Percentiles rank a stretch among this genome's conserved stretches.
These are phyloP conservation scores for Pectinophora gossypiella DNA, from an alignment of 1,140 invertebrate species.

Conservation along the genomic window DNA sequence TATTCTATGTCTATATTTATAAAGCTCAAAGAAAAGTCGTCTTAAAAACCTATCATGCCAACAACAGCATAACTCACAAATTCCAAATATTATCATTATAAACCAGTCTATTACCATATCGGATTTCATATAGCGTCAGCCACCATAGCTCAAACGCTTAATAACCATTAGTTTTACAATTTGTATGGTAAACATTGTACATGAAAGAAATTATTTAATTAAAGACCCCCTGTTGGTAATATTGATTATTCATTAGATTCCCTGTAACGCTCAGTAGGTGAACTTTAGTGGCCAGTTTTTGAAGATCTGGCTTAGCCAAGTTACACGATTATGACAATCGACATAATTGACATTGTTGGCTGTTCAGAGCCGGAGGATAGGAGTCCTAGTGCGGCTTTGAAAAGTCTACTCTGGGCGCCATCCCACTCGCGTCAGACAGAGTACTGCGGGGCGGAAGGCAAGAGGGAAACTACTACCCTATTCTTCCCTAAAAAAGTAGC, in stretches of 20 bases:
- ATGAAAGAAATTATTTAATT: slow-evolving; percentile 1
- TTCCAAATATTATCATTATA: too few relatives aligned
- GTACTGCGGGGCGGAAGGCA: too few relatives aligned
- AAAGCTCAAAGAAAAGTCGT: too few relatives aligned
- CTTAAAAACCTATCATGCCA: too few relatives aligned
- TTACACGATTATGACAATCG: not conserved
- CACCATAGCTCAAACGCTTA: not conserved
- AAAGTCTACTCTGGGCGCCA: too few relatives aligned
- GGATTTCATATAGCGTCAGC: not conserved
- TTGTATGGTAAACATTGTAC: slow-evolving; percentile 4
- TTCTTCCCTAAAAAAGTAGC: too few relatives aligned
- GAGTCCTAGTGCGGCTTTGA: too few relatives aligned
- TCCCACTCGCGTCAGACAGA: too few relatives aligned
- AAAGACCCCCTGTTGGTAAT: slow-evolving; percentile 1
- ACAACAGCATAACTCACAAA: too few relatives aligned
- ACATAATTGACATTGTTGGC: not conserved
- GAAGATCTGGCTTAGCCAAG: not conserved
- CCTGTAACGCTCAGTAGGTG: not conserved
- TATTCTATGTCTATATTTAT: too few relatives aligned
- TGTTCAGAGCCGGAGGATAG: not conserved
- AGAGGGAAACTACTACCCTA: too few relatives aligned
- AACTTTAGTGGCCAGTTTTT: not conserved
- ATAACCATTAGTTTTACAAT: slow-evolving; percentile 3
- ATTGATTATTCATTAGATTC: not conserved
- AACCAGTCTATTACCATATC: slow-evolving; percentile 2